Conservation (phyloP, 2,888 invertebrate genomes). For the Danaus chrysippus region DNA sequence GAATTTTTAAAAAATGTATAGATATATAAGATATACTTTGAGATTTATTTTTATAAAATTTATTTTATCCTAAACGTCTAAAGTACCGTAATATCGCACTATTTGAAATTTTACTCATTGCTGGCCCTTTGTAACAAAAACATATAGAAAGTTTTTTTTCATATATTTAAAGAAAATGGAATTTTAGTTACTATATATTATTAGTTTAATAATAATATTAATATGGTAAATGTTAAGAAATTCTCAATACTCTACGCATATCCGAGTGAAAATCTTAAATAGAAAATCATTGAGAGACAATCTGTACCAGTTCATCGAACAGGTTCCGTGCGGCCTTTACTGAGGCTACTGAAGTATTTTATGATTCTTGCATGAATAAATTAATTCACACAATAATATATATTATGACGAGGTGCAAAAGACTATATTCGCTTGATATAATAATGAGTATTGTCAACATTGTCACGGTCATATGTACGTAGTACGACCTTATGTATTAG, state of each 20-base stretch:
- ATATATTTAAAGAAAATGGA: too few species aligned
- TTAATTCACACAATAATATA: constrained; percentile 11
- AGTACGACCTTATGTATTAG: constrained; percentile 2
- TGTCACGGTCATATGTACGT: constrained; percentile 32
- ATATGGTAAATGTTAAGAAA: constrained; percentile 4
- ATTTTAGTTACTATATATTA: too few species aligned
- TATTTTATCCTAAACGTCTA: too few species aligned
- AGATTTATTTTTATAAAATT: too few species aligned
- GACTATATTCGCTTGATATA: constrained; percentile 10
- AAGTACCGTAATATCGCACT: too few species aligned
- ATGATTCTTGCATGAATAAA: constrained; percentile 1
- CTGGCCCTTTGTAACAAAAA: too few species aligned
- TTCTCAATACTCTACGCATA: constrained; percentile 15
- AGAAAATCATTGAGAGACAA: constrained; percentile 18
- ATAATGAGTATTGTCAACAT: constrained; percentile 29
- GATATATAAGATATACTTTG: too few species aligned
- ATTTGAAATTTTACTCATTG: too few species aligned
- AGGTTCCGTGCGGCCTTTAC: constrained; percentile 31
- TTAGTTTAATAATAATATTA: too few species aligned
- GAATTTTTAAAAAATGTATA: too few species aligned
- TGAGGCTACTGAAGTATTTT: constrained; percentile 21
- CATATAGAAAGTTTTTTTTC: too few species aligned
- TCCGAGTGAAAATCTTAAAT: constrained; percentile 35
- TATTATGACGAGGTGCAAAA: neutral
- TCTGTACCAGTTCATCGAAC: constrained; percentile 32